Conservation (phyloP, 2,797 vertebrate genomes). For the Agapornis canus region DNA sequence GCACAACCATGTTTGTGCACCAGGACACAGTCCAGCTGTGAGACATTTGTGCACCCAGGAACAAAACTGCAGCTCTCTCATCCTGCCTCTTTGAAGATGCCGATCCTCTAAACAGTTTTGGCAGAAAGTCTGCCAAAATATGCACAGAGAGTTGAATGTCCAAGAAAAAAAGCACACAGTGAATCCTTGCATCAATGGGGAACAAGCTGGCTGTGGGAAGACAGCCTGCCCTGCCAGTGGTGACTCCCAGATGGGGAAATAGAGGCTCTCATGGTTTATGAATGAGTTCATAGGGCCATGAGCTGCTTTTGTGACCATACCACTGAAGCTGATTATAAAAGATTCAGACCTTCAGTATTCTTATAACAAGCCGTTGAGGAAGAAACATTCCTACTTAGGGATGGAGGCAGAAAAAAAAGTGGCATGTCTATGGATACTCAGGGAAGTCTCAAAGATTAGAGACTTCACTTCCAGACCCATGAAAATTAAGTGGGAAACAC, state of each 20-base stretch:
- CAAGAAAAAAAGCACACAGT: not conserved
- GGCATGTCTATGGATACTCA: not conserved
- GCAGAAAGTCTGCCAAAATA: not conserved
- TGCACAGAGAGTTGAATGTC: not conserved
- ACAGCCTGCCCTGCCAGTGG: not conserved
- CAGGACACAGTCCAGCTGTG: fast-evolving
- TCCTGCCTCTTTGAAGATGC: not conserved
- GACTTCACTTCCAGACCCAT: not conserved
- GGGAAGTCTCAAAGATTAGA: not conserved
- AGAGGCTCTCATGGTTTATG: not conserved
- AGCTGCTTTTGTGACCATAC: not conserved
- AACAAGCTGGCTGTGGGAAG: not conserved
- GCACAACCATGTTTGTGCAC: fast-evolving
- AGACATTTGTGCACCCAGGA: not conserved
- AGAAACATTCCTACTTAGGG: not conserved
- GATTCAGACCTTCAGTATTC: not conserved
- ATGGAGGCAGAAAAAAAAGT: not conserved
- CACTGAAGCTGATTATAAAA: not conserved
- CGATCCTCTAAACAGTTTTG: not conserved
- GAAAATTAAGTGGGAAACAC: not conserved
- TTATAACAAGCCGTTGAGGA: not conserved
- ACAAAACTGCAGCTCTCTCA: not conserved
- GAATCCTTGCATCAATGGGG: not conserved
- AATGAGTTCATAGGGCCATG: not conserved
- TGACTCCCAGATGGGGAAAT: not conserved